Conservation (phyloP, 2,113 vertebrate species). For the Chunga burmeisteri region DNA sequence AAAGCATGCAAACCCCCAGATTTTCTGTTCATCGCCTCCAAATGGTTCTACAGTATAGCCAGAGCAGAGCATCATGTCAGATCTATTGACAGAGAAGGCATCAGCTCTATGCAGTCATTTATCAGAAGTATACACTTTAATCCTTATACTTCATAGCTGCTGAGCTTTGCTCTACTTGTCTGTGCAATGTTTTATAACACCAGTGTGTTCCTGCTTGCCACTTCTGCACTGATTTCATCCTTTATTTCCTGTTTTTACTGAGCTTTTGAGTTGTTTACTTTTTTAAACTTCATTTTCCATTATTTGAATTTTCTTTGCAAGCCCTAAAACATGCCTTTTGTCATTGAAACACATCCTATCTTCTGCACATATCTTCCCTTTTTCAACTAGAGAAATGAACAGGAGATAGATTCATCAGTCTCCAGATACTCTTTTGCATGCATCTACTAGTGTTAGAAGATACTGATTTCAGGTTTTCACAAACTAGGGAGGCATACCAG, state of each 20-base stretch:
- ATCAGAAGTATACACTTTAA: neutral
- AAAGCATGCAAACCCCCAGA: neutral
- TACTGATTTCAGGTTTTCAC: neutral
- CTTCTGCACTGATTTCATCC: neutral
- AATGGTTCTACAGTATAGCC: neutral
- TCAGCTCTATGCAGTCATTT: neutral
- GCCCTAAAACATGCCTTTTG: neutral
- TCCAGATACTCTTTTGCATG: neutral
- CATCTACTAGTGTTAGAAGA: neutral
- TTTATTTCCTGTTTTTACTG: neutral
- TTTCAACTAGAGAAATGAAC: neutral
- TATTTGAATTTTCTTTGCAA: neutral
- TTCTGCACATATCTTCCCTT: neutral
- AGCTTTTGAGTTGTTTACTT: neutral
- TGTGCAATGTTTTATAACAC: neutral
- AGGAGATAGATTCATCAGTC: fast-evolving
- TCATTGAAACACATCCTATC: neutral
- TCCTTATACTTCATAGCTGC: neutral
- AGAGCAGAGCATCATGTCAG: neutral
- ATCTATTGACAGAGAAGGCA: neutral
- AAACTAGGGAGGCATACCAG: neutral
- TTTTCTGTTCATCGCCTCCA: neutral
- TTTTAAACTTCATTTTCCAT: neutral
- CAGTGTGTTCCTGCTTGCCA: neutral
- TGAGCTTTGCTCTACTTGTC: neutral